Percentiles rank a stretch among this genome's conserved stretches.
Evolutionary conservation across 2,888 invertebrate species (phyloP).

Genomic region (Hypomecis punctinalis): DNA sequence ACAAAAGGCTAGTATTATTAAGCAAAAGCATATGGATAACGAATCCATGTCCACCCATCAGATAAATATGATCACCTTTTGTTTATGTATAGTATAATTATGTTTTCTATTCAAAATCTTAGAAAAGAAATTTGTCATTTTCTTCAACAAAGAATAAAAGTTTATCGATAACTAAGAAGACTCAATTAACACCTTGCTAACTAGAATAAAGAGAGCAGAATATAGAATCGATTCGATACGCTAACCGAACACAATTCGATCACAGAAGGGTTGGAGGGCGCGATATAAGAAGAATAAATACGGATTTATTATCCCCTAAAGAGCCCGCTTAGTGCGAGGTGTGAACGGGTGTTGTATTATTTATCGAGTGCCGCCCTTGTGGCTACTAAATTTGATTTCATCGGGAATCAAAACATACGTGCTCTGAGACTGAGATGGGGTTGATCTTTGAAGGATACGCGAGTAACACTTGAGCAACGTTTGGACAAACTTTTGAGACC

Average conservation of each 20-base stretch:
- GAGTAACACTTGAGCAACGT: not conserved
- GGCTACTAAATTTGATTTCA: conserved; percentile 77
- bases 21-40: too few relatives aligned
- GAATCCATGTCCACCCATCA: too few relatives aligned
- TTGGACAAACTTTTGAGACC: not conserved
- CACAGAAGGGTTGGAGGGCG: conserved; percentile 69
- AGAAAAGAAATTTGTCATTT: too few relatives aligned
- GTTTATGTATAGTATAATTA: too few relatives aligned
- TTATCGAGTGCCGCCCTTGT: conserved; percentile 71
- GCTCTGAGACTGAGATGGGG: conserved; percentile 34
- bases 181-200: conserved; percentile 35
- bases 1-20: not conserved
- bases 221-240: conserved; percentile 77
- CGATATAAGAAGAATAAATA: conserved; percentile 83
- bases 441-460: conserved; percentile 24
- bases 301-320: conserved; percentile 84
- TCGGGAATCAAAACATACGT: conserved; percentile 74
- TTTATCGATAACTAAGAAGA: not conserved
- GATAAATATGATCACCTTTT: too few relatives aligned
- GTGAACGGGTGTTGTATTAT: conserved; percentile 81
- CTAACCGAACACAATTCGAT: conserved; percentile 75
- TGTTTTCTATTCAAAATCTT: too few relatives aligned
- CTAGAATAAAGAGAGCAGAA: conserved; percentile 36
- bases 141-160: too few relatives aligned
- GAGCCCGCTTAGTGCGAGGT: conserved; percentile 78